These are phyloP conservation scores for Nematostella vectensis DNA, from an alignment of 92 coral and sea anemone species.

Conservation along the genomic window DNA sequence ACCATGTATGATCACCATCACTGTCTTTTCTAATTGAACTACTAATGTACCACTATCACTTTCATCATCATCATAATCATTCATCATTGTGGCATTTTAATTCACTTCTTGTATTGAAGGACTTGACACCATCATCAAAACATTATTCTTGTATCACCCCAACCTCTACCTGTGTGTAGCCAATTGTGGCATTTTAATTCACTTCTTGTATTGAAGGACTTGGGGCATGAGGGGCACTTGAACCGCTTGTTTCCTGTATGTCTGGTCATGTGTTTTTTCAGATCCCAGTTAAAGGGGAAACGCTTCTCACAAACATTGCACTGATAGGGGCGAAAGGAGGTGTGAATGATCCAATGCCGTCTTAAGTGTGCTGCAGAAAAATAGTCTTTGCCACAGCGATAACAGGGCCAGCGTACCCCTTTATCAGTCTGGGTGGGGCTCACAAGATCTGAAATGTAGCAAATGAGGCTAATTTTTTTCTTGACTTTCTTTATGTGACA, in stretches of 20 bases:
- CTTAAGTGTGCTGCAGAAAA: conserved; percentile 61
- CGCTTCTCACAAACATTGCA: conserved; percentile 41
- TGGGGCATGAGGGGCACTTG: conserved; percentile 49
- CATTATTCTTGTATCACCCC: no score
- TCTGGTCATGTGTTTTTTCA: conserved; percentile 55
- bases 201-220: conserved; percentile 53
- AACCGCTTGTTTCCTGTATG: conserved; percentile 69
- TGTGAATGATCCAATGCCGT: conserved; percentile 74
- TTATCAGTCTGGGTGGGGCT: conserved; percentile 46
- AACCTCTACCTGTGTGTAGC: conserved; percentile 60
- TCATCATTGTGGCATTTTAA: conserved; percentile 47
- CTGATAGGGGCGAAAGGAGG: conserved; percentile 58
- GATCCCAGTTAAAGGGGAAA: conserved; percentile 67
- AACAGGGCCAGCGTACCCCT: conserved; percentile 71
- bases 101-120: conserved; percentile 56
- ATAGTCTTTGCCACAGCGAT: conserved; percentile 59
- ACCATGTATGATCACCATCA: no score
- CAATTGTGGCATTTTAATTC: conserved; percentile 59
- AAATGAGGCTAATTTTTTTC: no score
- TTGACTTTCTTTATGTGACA: no score
- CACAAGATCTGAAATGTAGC: conserved; percentile 24
- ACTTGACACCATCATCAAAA: no score
- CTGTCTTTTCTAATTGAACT: no score
- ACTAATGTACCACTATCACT: no score
- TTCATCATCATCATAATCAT: no score